Conservation (phyloP, 2,113 vertebrate species). For the Tricholaema leucomelas region DNA sequence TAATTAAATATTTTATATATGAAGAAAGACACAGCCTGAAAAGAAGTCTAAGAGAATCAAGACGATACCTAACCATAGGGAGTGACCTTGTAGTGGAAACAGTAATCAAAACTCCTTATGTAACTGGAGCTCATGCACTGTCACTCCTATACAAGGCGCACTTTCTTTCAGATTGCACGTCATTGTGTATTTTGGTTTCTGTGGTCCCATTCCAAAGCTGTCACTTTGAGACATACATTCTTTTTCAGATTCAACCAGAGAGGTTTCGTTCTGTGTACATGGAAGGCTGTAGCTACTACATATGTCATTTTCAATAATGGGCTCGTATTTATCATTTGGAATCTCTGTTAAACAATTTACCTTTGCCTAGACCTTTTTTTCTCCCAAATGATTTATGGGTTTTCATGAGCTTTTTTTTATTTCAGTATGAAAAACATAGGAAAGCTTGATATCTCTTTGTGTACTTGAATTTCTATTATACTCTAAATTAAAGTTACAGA, state of each 20-base stretch:
- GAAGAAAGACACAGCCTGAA: neutral
- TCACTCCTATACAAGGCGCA: neutral
- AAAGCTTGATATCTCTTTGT: neutral
- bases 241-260: neutral
- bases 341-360: conserved; percentile 3
- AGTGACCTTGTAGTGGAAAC: neutral
- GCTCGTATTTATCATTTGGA: neutral
- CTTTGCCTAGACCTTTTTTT: neutral
- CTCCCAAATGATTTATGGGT: neutral
- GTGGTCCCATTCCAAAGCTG: neutral
- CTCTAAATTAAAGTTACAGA: neutral
- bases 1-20: no score
- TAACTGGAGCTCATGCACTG: neutral
- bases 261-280: neutral
- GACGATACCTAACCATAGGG: neutral
- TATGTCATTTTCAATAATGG: neutral
- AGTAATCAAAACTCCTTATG: neutral
- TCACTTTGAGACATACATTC: neutral
- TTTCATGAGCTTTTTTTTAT: neutral
- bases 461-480: neutral
- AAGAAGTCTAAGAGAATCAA: neutral
- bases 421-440: neutral
- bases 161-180: neutral
- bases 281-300: neutral
- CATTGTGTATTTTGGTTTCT: neutral